Conservation (phyloP, 2,113 vertebrate genomes). For the Alaudala cheleensis region DNA sequence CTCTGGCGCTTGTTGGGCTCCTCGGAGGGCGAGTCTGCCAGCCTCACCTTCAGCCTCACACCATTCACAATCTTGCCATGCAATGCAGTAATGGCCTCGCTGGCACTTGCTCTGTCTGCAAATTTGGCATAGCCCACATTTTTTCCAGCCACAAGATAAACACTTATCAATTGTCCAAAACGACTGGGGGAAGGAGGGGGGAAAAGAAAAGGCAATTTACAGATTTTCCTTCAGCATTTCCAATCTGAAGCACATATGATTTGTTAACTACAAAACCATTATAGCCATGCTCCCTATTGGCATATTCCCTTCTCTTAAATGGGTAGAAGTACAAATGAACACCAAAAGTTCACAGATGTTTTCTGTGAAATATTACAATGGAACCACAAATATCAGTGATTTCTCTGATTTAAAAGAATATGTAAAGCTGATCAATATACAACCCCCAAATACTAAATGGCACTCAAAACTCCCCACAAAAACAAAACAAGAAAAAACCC, state of each 20-base stretch:
- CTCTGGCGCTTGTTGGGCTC: slow-evolving; percentile 93
- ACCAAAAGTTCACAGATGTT: not conserved
- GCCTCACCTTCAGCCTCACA: slow-evolving; percentile 93
- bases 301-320: not conserved
- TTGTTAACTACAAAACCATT: not conserved
- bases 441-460: not conserved
- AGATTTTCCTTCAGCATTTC: not conserved
- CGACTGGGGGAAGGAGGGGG: slow-evolving; percentile 71
- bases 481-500: not conserved
- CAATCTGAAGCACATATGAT: not conserved
- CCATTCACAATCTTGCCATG: slow-evolving; percentile 91
- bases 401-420: not conserved
- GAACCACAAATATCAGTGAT: not conserved
- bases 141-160: slow-evolving; percentile 91
- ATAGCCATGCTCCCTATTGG: not conserved
- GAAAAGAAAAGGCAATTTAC: not conserved
- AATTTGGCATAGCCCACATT: slow-evolving; percentile 95
- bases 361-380: not conserved
- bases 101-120: slow-evolving; percentile 87
- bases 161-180: slow-evolving; percentile 90
- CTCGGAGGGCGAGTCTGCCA: slow-evolving; percentile 91
- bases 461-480: not conserved
- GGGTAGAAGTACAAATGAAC: not conserved
- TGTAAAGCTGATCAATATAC: not conserved
- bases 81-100: slow-evolving; percentile 85